Percentiles rank a stretch among this genome's conserved stretches.
phyloP scores from a whole-genome alignment of 2,888 invertebrate genomes.

The Oligia latruncula region DNA sequence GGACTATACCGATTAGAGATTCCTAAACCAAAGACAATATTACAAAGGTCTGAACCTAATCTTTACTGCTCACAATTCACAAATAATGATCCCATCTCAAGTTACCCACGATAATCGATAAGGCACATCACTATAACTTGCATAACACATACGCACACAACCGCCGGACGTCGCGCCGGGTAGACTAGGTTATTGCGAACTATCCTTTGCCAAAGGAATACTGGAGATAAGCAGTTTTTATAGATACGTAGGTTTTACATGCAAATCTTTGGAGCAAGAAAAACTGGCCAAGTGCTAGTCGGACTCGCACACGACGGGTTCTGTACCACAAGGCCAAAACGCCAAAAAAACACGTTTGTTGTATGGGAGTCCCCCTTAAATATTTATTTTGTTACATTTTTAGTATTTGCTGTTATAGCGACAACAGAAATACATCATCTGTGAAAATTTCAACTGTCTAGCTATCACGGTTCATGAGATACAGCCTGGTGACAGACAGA shows the following conservation, averaged over 20 bases:
- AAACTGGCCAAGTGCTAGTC: too few species aligned
- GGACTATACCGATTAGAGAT: not conserved
- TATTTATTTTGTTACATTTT: too few species aligned
- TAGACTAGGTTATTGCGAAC: slow-evolving; percentile 67
- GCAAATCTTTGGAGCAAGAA: not conserved
- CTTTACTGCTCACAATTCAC: not conserved
- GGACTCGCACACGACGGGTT: too few species aligned
- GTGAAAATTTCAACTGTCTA: too few species aligned
- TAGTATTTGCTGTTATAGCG: too few species aligned
- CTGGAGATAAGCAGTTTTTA: slow-evolving; percentile 60
- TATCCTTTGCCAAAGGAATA: slow-evolving; percentile 63
- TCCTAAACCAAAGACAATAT: not conserved
- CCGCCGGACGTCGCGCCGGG: slow-evolving; percentile 62
- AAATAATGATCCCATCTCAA: slow-evolving; percentile 32
- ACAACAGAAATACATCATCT: too few species aligned
- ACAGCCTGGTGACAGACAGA: too few species aligned
- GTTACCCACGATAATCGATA: slow-evolving; percentile 35
- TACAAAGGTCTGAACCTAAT: not conserved
- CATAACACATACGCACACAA: slow-evolving; percentile 65
- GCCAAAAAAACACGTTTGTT: too few species aligned
- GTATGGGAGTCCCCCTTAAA: too few species aligned
- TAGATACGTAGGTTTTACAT: slow-evolving; percentile 30
- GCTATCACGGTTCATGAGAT: too few species aligned
- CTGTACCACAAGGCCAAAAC: too few species aligned
- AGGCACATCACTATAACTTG: slow-evolving; percentile 62